Evolutionary conservation across 2,113 vertebrate species (phyloP), one percentile per base, ranked within the genome.

Genomic region (Tupaia tana): DNA sequence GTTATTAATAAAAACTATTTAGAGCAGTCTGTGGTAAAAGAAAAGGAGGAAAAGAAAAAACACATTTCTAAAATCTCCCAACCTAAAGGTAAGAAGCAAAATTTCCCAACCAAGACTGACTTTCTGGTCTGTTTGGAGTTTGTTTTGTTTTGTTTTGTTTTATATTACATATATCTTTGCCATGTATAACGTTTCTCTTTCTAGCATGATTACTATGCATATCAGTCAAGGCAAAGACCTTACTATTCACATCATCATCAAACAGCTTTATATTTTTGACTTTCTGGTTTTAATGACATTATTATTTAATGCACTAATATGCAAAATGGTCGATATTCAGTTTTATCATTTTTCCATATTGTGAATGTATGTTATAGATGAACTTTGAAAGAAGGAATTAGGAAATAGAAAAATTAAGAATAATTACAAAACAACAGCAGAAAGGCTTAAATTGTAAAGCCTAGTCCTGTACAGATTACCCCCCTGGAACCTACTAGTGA

Each of bases 51-150:
- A 71, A 89, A 93, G 66, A 97, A 82, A 79, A 98, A 70, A 19
- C 69, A 63, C 43, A 93, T 69, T 56, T 84, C 58, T 71, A 94
- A 66, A 95, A 20, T 89, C 16, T 61, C 73, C 13, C 5, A 0
- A 22, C 19, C 52, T 24, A 93, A 67, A 97, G 94, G 97, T 97
- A 97, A 95, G 96, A 95, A 94, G 59, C 61, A 10, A 85, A 64
- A 14, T 3, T 52, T 91, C 66, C 74, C 67, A 71, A 24, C 59
- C 24, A 9, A 93, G 69, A 20, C 91, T 58, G 14, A 6, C 19
- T 34, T 80, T 80, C 81, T 81, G 71, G 27, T 31, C 29, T 15
- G 43, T 43, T 43, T 43, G 43, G 43, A 6, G 43, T 43, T 43
- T 43, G 43, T 43, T 43, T 43, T 43, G 43, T 43, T 43, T 43